Evolutionary conservation across 2,113 vertebrate genomes (phyloP).

Genomic region (Daboia siamensis): DNA sequence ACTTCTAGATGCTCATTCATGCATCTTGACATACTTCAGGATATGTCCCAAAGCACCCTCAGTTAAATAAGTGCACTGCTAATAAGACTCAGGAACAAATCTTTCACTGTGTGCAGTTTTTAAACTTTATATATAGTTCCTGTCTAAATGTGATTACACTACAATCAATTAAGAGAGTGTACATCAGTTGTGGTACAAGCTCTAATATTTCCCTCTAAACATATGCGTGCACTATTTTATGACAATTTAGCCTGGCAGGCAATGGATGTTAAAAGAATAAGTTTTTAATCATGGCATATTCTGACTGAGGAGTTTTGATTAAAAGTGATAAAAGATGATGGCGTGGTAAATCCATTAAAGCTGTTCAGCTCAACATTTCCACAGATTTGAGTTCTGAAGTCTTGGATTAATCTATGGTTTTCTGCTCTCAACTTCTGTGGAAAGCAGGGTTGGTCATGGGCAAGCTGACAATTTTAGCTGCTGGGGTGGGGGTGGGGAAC

Average conservation of each 20-base stretch:
- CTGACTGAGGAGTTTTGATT: not conserved
- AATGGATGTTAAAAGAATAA: not conserved
- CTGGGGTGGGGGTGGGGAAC: not conserved
- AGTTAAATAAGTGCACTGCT: not conserved
- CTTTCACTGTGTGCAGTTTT: not conserved
- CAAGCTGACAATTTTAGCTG: not conserved
- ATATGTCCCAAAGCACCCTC: not conserved
- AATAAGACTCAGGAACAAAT: not conserved
- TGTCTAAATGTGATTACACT: not conserved
- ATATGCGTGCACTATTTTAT: not conserved
- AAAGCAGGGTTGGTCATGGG: not conserved
- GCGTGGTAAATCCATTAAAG: not conserved
- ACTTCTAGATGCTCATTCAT: not conserved
- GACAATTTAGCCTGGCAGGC: not conserved
- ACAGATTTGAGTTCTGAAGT: not conserved
- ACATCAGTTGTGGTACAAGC: not conserved
- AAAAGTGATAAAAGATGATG: constrained; percentile 3
- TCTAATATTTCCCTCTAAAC: not conserved
- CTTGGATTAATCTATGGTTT: not conserved
- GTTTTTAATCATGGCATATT: not conserved
- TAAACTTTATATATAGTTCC: not conserved
- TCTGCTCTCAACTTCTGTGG: not conserved
- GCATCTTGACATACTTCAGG: not conserved
- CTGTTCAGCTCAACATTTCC: not conserved
- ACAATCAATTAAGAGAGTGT: not conserved